Percentiles rank a stretch among this genome's conserved stretches.
Evolutionary conservation across 2,888 invertebrate genomes (phyloP).

Genomic region (Hesperia comma): DNA sequence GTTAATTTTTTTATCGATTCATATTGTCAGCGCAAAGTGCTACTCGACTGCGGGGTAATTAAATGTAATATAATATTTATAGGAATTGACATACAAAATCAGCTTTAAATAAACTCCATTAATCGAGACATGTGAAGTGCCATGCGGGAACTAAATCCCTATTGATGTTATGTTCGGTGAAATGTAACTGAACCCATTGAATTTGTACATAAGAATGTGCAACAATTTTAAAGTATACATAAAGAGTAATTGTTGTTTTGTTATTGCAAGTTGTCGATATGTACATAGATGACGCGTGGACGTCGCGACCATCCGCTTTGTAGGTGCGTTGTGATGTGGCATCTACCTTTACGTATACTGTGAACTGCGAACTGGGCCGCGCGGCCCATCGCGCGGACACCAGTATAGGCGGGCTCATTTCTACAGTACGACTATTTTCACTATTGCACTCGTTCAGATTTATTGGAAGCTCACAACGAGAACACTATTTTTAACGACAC

Average conservation of each 20-base stretch:
- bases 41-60: slow-evolving; percentile 31
- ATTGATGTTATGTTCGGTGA: slow-evolving; percentile 69
- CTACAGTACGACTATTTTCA: slow-evolving; percentile 69
- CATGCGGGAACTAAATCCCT: slow-evolving; percentile 63
- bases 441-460: slow-evolving; percentile 75
- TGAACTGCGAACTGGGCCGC: no score
- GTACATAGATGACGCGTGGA: slow-evolving; percentile 74
- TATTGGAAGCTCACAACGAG: slow-evolving; percentile 66
- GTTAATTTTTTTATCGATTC: slow-evolving; percentile 19
- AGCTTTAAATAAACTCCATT: slow-evolving; percentile 33
- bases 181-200: slow-evolving; percentile 64
- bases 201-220: slow-evolving; percentile 75
- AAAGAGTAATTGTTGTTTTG: slow-evolving; percentile 69
- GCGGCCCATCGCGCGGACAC: slow-evolving; percentile 42
- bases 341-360: slow-evolving; percentile 52
- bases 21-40: slow-evolving; percentile 20
- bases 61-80: slow-evolving; percentile 54
- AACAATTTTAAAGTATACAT: slow-evolving; percentile 73
- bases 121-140: slow-evolving; percentile 52
- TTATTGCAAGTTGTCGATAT: slow-evolving; percentile 76
- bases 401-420: slow-evolving; percentile 61
- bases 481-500: slow-evolving; percentile 72
- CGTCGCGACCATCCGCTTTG: slow-evolving; percentile 61
- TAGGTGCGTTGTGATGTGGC: slow-evolving; percentile 58
- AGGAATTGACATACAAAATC: slow-evolving; percentile 65